Conservation (phyloP, 1,140 invertebrate species). For the Macrobrachium nipponense region DNA sequence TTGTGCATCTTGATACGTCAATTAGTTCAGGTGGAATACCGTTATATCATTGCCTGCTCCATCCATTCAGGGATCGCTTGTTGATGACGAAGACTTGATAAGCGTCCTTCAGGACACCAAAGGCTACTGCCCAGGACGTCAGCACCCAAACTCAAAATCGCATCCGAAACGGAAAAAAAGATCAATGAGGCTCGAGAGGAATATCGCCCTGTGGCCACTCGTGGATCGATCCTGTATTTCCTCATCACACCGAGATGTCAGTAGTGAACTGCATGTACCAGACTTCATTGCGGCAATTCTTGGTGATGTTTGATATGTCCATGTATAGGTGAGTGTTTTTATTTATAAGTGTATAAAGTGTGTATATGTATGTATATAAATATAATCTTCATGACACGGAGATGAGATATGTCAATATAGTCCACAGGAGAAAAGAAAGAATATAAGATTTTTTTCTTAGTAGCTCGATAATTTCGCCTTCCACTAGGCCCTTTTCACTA, state of each 20-base stretch:
- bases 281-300: conserved; percentile 94
- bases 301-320: conserved; percentile 92
- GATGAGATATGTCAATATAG: too few relatives aligned
- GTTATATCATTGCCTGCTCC: not conserved
- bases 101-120: conserved; percentile 91
- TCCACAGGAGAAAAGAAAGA: too few relatives aligned
- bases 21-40: too few relatives aligned
- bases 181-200: conserved; percentile 94
- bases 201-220: conserved; percentile 91
- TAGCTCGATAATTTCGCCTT: too few relatives aligned
- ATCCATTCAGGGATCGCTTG: conserved; percentile 81
- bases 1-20: too few relatives aligned
- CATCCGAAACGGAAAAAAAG: conserved; percentile 92
- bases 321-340: conserved; percentile 78
- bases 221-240: conserved; percentile 95
- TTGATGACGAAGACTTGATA: conserved; percentile 96
- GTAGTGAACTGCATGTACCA: conserved; percentile 98
- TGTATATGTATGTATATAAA: too few relatives aligned
- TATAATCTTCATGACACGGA: too few relatives aligned
- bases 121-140: conserved; percentile 93
- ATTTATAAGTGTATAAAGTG: not conserved
- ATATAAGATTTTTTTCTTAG: too few relatives aligned
- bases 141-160: conserved; percentile 91
- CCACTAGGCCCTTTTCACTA: too few relatives aligned
- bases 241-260: conserved; percentile 97